Evolutionary conservation across 2,797 vertebrate species (phyloP), one percentile per base, ranked within the genome.

Genomic region (Crossoptilon crossoptilon): DNA sequence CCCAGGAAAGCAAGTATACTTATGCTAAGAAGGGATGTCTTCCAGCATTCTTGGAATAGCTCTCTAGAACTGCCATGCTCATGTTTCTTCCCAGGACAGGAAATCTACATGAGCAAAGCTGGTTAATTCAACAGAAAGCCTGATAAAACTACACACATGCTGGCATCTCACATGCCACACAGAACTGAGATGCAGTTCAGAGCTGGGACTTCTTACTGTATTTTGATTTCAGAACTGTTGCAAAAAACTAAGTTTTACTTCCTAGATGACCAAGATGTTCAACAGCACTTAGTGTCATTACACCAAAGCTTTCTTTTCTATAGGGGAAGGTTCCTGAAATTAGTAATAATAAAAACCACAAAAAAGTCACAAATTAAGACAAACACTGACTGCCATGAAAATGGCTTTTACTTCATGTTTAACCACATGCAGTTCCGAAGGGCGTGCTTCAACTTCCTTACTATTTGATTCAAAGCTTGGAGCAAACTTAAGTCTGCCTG

Each of bases 1-100:
- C 89, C 26, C 82, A 92, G 55, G 72, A 78, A 91, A 91, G 44
- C 23, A 93, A 87, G 53, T 35, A 74, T 41, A 67, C 10, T 0
- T 69, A 87, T 85, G 82, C 62, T 76, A 85, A 85, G 58, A 29
- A 51, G 51, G 22, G 37, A 78, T 55, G 75, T 87, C 46, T 46
- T 72, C 58, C 26, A 83, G 75, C 92, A 95, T 95, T 94, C 87
- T 0, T 89, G 21, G 62, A 86, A 91, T 93, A 92, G 76, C 72
- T 93, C 82, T 66, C 41, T 18, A 72, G 29, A 29, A 66, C 33
- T 62, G 22, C 75, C 41, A 59, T 26, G 39, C 51, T 43, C 35
- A 18, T 5, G 16, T 39, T 79, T 11, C 37, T 18, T 70, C 87
- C 35, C 37, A 82, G 19, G 44, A 78, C n/a, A 55, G 60, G 8